Conservation (phyloP, 2,888 invertebrate genomes). For the Rugalucina vietnamica region DNA sequence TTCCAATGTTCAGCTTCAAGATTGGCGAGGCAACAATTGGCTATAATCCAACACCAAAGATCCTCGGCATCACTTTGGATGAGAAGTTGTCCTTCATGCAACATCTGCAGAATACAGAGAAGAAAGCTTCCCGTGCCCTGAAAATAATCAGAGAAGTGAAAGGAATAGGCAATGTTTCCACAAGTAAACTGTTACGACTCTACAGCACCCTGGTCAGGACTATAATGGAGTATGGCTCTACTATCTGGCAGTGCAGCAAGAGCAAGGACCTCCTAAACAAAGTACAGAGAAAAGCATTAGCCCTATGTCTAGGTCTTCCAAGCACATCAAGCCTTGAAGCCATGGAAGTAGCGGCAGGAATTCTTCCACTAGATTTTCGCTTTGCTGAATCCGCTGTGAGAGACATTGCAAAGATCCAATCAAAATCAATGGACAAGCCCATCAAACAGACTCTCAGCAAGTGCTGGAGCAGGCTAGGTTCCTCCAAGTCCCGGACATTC, state of each 20-base stretch:
- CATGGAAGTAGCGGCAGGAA: constrained; percentile 3
- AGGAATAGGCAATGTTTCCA: no score
- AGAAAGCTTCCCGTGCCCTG: not conserved
- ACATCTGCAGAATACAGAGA: not conserved
- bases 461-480: not conserved
- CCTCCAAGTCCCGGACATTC: not conserved
- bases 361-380: constrained; percentile 25
- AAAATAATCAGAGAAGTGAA: not conserved
- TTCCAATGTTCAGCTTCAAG: not conserved
- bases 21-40: not conserved
- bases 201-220: not conserved
- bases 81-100: not conserved
- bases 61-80: not conserved
- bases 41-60: not conserved
- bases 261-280: not conserved
- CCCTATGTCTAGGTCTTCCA: constrained; percentile 11
- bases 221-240: not conserved
- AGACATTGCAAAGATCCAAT: constrained; percentile 10
- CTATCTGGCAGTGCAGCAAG: not conserved
- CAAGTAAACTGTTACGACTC: not conserved
- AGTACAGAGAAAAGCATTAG: constrained; percentile 26
- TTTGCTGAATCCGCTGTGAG: constrained; percentile 2
- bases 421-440: constrained; percentile 4
- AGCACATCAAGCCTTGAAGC: constrained; percentile 9
- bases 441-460: constrained; percentile 1